Evolutionary conservation across 2,888 invertebrate genomes (phyloP), one percentile per base, ranked within the genome.

Genomic region (Agrilus biguttatus): DNA sequence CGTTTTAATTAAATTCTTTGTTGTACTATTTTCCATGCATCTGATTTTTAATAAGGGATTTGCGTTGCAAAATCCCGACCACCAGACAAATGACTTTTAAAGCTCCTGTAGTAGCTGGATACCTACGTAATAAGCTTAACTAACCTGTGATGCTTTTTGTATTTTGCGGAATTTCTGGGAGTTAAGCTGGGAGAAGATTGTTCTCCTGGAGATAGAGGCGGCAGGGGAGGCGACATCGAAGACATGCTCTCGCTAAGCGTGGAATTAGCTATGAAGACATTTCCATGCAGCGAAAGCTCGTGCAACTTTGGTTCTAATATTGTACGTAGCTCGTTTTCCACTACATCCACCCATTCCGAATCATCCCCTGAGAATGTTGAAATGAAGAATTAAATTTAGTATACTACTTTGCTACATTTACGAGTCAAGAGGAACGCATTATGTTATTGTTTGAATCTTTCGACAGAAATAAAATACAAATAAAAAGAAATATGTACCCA

Each of bases 281-380:
- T 58, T 51, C 75, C 63, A 42, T 69, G 72, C 42, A 78, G 63
- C 33, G 76, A 67, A 60, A 78, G 62, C 50, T 71, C 70, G n/a
- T 81, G 77, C 41, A 82, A 66, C 59, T 80, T 78, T 2, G 83
- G 83, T 57, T 84, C 83, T 48, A 85, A 62, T 55, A 85, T 85
- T 60, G 82, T 80, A 14, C 84, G 71, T 17, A 86, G 69, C 61
- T 86, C 86, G 37, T 81, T 82, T 60, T 86, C 85, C 8, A 85
- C 85, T 39, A 83, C 74, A 53, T 84, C 84, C 1, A 83, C 83
- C 86, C 86, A 86, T 63, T 85, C 84, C 28, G 81, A 76, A 54
- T 83, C 83, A 51, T 74, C 76, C 28, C 69, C 74, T 68, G 54
- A 43, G 35, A 2, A 40, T 17, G 23, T 38, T 19, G 4, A 36